Conservation (phyloP, 2,113 vertebrate genomes). For the Ceyx melanurus region DNA sequence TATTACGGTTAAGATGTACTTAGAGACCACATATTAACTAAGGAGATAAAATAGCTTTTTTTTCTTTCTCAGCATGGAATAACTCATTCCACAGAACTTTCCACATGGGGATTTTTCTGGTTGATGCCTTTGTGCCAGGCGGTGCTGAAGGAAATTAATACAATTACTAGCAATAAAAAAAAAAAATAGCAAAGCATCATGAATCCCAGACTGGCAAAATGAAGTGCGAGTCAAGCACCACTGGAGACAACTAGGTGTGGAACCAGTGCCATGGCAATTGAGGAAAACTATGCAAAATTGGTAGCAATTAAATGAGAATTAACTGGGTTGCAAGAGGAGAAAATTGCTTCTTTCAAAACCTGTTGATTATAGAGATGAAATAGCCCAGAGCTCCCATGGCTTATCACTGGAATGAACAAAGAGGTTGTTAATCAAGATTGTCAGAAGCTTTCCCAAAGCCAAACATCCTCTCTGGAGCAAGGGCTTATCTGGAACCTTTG, state of each 20-base stretch:
- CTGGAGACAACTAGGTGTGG: neutral
- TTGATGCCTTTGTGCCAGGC: neutral
- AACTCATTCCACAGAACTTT: neutral
- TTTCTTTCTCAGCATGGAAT: neutral
- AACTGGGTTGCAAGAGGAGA: neutral
- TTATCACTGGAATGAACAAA: neutral
- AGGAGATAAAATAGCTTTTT: neutral
- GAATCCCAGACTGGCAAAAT: neutral
- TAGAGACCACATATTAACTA: neutral
- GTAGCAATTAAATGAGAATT: slow-evolving; percentile 53
- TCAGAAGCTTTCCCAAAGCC: slow-evolving; percentile 15
- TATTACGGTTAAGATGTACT: neutral
- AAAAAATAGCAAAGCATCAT: neutral
- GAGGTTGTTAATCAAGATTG: slow-evolving; percentile 20
- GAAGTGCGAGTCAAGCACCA: rapidly evolving
- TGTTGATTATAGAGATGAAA: slow-evolving; percentile 19
- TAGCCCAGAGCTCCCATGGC: neutral
- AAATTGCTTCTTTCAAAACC: slow-evolving; percentile 43
- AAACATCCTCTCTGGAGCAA: neutral
- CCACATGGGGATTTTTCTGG: neutral
- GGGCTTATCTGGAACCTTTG: neutral
- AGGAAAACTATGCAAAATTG: slow-evolving; percentile 19
- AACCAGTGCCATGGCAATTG: neutral
- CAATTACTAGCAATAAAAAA: neutral
- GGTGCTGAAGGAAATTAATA: neutral